Conservation (phyloP, 2,888 invertebrate species). For the Rapana venosa region DNA sequence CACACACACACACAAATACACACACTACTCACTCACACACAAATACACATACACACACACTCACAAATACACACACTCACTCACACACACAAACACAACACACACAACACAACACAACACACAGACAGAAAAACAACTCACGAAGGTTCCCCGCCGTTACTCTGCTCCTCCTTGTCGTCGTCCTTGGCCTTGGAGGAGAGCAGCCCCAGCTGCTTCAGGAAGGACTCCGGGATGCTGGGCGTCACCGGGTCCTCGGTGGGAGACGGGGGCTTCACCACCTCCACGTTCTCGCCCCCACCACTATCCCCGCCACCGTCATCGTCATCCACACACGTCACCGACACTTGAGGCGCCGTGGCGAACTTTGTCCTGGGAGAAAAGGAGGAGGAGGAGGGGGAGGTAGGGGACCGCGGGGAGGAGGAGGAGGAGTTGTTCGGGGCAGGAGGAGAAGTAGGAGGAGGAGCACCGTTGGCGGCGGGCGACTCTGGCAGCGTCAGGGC, state of each 20-base stretch:
- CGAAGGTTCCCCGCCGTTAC: neutral
- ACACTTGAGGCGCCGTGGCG: conserved; percentile 13
- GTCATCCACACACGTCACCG: conserved; percentile 38
- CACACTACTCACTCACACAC: neutral
- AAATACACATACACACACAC: neutral
- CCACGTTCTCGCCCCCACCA: neutral
- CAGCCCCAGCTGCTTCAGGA: conserved; percentile 62
- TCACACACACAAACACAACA: neutral
- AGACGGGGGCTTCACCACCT: conserved; percentile 34
- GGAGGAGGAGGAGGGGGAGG: neutral
- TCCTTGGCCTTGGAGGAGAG: neutral
- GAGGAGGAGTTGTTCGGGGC: neutral
- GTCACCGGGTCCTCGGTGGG: conserved; percentile 56
- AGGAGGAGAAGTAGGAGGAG: neutral
- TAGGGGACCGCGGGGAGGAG: too few species aligned
- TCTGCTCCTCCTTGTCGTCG: neutral
- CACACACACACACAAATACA: too few species aligned
- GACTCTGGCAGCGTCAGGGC: neutral
- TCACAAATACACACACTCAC: neutral
- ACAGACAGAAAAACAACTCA: neutral
- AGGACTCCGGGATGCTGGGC: conserved; percentile 66
- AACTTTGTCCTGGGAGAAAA: neutral
- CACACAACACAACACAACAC: too few species aligned
- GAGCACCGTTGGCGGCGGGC: conserved; percentile 18
- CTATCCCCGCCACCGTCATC: neutral